phyloP scores from a whole-genome alignment of 92 coral and sea anemone species.

The Siderastrea siderea region DNA sequence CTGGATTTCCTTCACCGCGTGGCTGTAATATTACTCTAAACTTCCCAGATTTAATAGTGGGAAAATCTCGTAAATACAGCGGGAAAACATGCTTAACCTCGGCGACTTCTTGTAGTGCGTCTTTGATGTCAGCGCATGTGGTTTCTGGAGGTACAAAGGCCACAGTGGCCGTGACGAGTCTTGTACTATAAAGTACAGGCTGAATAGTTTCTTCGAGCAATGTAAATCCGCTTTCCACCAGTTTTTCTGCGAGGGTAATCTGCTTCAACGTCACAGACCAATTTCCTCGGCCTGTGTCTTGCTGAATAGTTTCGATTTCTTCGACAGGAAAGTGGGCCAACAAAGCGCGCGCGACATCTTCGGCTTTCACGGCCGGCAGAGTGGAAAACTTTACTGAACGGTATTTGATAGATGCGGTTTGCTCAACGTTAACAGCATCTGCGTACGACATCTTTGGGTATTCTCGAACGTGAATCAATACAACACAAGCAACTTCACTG shows the following conservation, averaged over 20 bases:
- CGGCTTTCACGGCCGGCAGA: background rate
- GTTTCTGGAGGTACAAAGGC: background rate
- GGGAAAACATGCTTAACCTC: background rate
- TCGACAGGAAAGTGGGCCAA: background rate
- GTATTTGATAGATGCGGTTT: background rate
- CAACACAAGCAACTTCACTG: background rate
- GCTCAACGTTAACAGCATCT: background rate
- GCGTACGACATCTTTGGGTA: background rate
- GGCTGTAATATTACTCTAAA: background rate
- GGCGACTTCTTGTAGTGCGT: background rate
- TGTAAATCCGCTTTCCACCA: background rate
- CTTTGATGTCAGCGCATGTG: background rate
- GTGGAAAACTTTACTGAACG: background rate
- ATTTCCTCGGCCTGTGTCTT: background rate
- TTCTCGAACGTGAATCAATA: too few relatives aligned
- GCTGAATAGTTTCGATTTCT: background rate
- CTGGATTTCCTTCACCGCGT: background rate
- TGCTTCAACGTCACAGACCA: background rate
- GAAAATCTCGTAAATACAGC: background rate
- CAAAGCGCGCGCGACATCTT: background rate
- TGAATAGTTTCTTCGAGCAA: too few relatives aligned
- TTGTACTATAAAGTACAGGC: background rate
- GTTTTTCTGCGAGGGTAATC: background rate
- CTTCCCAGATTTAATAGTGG: background rate
- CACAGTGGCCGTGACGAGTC: background rate